Percentiles rank a stretch among this genome's conserved stretches.
phyloP scores from a whole-genome alignment of 2,888 invertebrate species.

The Sinotaia quadrata region DNA sequence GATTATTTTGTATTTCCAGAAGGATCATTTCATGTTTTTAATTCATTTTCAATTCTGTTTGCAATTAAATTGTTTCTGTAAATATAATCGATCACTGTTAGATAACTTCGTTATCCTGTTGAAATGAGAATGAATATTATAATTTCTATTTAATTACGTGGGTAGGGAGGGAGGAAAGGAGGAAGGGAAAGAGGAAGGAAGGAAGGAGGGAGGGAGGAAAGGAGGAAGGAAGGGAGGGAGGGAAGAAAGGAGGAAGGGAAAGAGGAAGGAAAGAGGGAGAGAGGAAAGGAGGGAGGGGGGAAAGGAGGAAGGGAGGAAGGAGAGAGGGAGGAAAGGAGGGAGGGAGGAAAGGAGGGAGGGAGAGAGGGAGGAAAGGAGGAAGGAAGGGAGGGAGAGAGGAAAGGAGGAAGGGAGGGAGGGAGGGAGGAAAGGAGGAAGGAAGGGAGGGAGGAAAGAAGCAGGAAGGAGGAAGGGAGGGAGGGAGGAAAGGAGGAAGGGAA shows the following conservation, averaged over 20 bases:
- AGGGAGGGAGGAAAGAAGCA: not conserved
- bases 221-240: not conserved
- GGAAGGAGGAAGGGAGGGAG: too few species aligned
- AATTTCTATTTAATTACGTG: not conserved
- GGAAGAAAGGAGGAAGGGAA: too few species aligned
- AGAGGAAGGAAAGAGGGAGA: not conserved
- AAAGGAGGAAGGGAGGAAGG: not conserved
- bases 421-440: not conserved
- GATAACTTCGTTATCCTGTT: too few species aligned
- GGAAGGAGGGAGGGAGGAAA: not conserved
- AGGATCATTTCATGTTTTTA: too few species aligned
- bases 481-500: not conserved
- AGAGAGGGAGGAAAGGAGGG: not conserved
- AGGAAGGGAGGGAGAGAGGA: conserved; percentile 7
- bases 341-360: not conserved
- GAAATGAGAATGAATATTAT: too few species aligned
- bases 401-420: not conserved
- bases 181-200: conserved; percentile 7
- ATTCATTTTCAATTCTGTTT: too few species aligned
- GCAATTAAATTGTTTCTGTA: too few species aligned
- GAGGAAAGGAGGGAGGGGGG: not conserved
- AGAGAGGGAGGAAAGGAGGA: not conserved
- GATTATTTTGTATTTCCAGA: too few species aligned
- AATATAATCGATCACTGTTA: too few species aligned
- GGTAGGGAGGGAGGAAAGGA: not conserved